phyloP scores from a whole-genome alignment of 2,113 vertebrate genomes.

The Nicator chloris region DNA sequence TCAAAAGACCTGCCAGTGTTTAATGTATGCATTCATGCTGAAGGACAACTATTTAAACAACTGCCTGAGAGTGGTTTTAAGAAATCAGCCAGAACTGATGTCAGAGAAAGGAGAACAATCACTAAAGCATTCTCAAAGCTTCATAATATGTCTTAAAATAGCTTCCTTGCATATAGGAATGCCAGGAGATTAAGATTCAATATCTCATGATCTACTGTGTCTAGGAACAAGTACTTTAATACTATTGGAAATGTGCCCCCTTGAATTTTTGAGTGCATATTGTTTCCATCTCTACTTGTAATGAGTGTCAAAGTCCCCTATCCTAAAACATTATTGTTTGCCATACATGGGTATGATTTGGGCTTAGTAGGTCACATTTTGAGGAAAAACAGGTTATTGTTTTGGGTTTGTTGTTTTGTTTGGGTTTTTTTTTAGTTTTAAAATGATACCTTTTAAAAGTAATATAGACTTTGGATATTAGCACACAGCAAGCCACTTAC shows the following conservation, averaged over 20 bases:
- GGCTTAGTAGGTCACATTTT: not conserved
- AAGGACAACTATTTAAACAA: slow-evolving; percentile 36
- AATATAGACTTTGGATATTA: not conserved
- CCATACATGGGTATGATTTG: slow-evolving; percentile 5
- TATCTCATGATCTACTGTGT: slow-evolving; percentile 37
- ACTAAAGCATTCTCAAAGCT: slow-evolving; percentile 1
- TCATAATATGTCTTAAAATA: slow-evolving; percentile 33
- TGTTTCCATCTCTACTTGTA: slow-evolving; percentile 25
- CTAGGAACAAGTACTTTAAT: slow-evolving; percentile 45
- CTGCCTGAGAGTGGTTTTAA: not conserved
- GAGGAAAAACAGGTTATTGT: not conserved
- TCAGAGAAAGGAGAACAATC: not conserved
- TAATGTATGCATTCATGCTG: not conserved
- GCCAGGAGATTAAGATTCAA: slow-evolving; percentile 34
- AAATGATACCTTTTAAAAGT: not conserved
- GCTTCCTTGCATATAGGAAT: not conserved
- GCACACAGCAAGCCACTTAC: not conserved
- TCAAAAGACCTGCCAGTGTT: not conserved
- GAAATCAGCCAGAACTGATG: not conserved
- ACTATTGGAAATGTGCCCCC: slow-evolving; percentile 25
- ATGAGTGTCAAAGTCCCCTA: not conserved
- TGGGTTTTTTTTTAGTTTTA: not conserved
- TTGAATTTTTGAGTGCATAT: slow-evolving; percentile 10
- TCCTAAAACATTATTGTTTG: not conserved
- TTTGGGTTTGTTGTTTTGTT: not conserved